Evolutionary conservation across 2,797 vertebrate genomes (phyloP), one percentile per base, ranked within the genome.

Genomic region (Poecile montanus): DNA sequence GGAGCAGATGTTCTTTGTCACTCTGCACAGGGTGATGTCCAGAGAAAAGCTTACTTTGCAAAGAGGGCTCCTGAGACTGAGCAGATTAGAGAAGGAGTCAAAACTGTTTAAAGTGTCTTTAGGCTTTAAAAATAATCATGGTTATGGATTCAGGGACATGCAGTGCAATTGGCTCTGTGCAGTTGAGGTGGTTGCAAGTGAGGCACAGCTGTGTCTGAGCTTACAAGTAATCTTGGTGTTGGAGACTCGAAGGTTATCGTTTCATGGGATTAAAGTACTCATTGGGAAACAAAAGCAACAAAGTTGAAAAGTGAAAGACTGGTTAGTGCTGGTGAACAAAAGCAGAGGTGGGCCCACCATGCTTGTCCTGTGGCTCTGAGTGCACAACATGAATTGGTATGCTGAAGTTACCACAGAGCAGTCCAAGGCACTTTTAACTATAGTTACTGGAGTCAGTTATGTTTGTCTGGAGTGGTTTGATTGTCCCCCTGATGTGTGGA

Each of bases 1-100:
- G 81, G 77, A 92, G 74, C 91, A 92, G 84, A 89, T 95, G 92
- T 50, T 89, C 87, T 93, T 66, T 79, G 86, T 91, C 96, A 89
- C 44, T 94, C 51, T 45, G 17, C 9, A 23, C 44, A 60, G 58
- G 40, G 63, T 26, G 36, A 76, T 79, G 56, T 66, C 84, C 84
- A 79, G 60, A 85, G 75, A 73, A 90, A 68, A 92, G 88, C 84
- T 88, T 73, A 60, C 63, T 79, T 79, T 91, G 89, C 63, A 67
- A 60, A 87, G 71, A 67, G 14, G 21, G 48, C 78, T 95, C 71
- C 74, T 88, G 85, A 61, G 87, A 42, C 53, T 61, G n/a, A 4
- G 2, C n/a, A 62, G 57, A 51, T 82, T 48, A 4, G 15, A 75
- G 58, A 47, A 74, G 75, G 72, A 67, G 65, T 74, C 53, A 57